Evolutionary conservation across 2,888 invertebrate genomes (phyloP).

Genomic region (Leptinotarsa haldemani): DNA sequence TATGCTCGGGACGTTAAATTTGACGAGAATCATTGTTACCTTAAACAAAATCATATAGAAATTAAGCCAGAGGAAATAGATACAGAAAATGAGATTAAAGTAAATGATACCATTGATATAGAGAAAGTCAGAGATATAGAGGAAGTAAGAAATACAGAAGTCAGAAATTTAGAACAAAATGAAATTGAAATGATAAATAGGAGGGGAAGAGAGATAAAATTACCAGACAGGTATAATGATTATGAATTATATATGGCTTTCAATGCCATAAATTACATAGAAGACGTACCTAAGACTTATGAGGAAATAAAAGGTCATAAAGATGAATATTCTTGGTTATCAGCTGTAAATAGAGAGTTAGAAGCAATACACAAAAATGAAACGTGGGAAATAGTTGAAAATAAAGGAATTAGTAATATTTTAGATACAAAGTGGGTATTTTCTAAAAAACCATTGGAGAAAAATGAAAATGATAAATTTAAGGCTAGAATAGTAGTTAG

Average conservation of each 20-base stretch:
- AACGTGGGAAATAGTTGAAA: slow-evolving; percentile 30
- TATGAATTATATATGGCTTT: slow-evolving; percentile 37
- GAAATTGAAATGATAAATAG: slow-evolving; percentile 7
- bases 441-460: slow-evolving; percentile 43
- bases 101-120: neutral
- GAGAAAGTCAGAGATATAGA: neutral
- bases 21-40: slow-evolving; percentile 38
- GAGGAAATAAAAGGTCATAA: slow-evolving; percentile 22
- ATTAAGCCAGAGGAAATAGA: neutral
- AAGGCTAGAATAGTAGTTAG: slow-evolving; percentile 51
- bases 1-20: slow-evolving; percentile 46
- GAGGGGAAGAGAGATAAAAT: slow-evolving; percentile 26
- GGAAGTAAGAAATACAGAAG: neutral
- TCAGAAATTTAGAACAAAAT: neutral
- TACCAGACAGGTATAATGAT: slow-evolving; percentile 30
- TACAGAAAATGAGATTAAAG: neutral
- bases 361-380: slow-evolving; percentile 35
- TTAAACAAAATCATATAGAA: neutral
- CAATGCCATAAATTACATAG: slow-evolving; percentile 32
- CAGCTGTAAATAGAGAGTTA: slow-evolving; percentile 34
- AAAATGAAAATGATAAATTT: slow-evolving; percentile 48
- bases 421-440: slow-evolving; percentile 39
- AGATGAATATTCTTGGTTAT: slow-evolving; percentile 30
- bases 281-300: slow-evolving; percentile 33
- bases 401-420: slow-evolving; percentile 24